Conservation (phyloP, 2,888 invertebrate genomes). For the Sericinus montela region DNA sequence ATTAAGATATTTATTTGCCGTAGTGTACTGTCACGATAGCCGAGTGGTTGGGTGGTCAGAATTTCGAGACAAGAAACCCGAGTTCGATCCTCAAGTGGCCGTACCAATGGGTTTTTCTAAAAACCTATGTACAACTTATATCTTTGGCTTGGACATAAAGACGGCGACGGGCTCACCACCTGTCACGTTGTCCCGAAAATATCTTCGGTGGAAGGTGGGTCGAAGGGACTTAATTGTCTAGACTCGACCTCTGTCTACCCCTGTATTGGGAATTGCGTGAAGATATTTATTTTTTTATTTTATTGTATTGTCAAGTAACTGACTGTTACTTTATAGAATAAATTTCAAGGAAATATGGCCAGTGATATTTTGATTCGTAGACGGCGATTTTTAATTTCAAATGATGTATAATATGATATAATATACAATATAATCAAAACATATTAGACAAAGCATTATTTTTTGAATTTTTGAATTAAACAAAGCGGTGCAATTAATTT, state of each 20-base stretch:
- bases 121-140: no score
- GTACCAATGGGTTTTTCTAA: no score
- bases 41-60: no score
- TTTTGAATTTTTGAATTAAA: neutral
- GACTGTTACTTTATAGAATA: neutral
- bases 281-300: neutral
- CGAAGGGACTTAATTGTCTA: no score
- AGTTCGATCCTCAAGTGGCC: no score
- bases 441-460: neutral
- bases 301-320: neutral
- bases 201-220: no score
- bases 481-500: neutral
- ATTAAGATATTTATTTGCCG: neutral
- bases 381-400: neutral
- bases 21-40: no score
- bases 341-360: neutral
- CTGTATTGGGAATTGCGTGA: neutral
- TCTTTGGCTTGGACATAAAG: no score
- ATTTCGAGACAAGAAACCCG: no score
- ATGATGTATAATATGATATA: neutral
- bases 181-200: no score
- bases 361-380: neutral
- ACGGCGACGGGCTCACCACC: no score
- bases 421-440: neutral
- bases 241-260: no score